Evolutionary conservation across 1,140 invertebrate species (phyloP), one percentile per base, ranked within the genome.

Genomic region (Hylyphantes graminicola): DNA sequence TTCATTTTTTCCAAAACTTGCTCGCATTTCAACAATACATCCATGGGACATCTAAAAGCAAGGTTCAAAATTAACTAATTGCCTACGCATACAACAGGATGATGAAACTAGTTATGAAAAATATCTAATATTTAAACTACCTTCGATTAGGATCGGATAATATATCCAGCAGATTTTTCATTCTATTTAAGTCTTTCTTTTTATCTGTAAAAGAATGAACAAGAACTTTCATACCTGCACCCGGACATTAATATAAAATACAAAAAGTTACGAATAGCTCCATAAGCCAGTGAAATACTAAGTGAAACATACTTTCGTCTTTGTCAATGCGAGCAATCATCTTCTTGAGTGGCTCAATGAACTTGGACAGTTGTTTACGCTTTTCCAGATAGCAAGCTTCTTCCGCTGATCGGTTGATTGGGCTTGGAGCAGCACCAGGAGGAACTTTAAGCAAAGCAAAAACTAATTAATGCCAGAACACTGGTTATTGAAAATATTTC

Each of bases 321-420:
- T 94, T 96, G 87, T 95, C 94, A 89, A 96, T 94, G 88, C 93
- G 93, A 64, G 93, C 92, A 84, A 98, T 95, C 93, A 97, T 96
- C 87, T 94, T 92, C 67, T 95, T 92, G 2, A 98, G 90, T 0
- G 97, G 96, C 86, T 97, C 97, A 87, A 97, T 96, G 88, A 97
- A 98, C 89, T 96, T 97, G 87, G 94, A 95, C 7, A 98, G 91
- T 88, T 97, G 95, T 53, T 95, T 92, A 59, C 98, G 94, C 90
- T 98, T 98, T 87, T 98, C 96, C 79, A 96, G 90, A 88, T 98
- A 98, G 0, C 94, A 93, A 87, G 98, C 96, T 87, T 98, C 96
- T 68, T 86, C 82, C 15, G 87, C 73, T 48, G 75, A 86, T 73
- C 87, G 75, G 15, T 86, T 83, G 15, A 87, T 86, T 48, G 89